Percentiles rank a stretch among this genome's conserved stretches.
These are phyloP conservation scores for Tineola bisselliella DNA, from an alignment of 2,888 invertebrate species.

Conservation along the genomic window DNA sequence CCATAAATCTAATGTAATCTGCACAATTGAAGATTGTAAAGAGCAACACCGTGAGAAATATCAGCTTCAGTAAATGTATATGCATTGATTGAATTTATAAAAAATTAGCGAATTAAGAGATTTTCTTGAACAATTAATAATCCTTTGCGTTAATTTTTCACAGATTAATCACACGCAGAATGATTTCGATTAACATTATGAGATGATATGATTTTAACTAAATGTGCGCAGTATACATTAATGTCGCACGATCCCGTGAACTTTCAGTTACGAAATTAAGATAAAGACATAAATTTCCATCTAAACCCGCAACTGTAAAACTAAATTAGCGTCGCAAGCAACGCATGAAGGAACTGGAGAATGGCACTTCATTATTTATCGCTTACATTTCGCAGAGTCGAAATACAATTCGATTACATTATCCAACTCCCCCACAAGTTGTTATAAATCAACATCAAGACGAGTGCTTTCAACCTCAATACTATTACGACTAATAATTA, in stretches of 20 bases:
- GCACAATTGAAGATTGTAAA: too few species aligned
- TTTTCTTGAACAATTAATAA: too few species aligned
- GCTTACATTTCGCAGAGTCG: constrained; percentile 8
- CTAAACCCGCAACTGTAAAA: constrained; percentile 2
- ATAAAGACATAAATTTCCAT: constrained; percentile 1
- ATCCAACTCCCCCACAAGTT: constrained; percentile 20
- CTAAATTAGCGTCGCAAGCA: constrained; percentile 5
- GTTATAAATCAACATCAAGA: constrained; percentile 39
- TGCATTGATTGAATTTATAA: too few species aligned
- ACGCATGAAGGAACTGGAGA: constrained; percentile 5
- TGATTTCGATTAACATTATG: too few species aligned
- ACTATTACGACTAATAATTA: constrained; percentile 48
- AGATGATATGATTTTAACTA: too few species aligned
- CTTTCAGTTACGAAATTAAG: background rate
- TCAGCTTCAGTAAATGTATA: too few species aligned
- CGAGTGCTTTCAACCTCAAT: constrained; percentile 32
- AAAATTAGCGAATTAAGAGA: too few species aligned
- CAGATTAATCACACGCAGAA: too few species aligned
- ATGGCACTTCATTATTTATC: constrained; percentile 19
- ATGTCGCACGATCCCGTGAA: background rate
- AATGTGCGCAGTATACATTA: background rate
- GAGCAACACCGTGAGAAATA: too few species aligned
- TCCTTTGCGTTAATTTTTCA: too few species aligned
- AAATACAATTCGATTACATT: constrained; percentile 23
- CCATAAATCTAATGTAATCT: background rate